Conservation (phyloP, 2,888 invertebrate genomes). For the Acrocyrtus sp. region DNA sequence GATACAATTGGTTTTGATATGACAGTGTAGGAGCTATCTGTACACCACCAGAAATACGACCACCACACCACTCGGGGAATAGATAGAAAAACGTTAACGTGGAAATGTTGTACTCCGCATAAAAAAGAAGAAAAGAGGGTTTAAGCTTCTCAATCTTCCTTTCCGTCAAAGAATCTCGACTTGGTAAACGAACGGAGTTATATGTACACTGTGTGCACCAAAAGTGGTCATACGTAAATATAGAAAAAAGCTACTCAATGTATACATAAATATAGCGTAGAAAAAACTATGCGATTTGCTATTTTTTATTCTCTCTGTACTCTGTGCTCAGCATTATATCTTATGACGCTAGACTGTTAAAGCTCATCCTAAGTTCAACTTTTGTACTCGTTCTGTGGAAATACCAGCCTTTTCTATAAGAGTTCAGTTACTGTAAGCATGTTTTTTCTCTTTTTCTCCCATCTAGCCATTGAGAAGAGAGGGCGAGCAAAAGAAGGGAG, state of each 20-base stretch:
- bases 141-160: slow-evolving; percentile 39
- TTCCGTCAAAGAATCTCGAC: slow-evolving; percentile 37
- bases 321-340: too few species aligned
- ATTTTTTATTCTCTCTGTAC: too few species aligned
- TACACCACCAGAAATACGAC: slow-evolving; percentile 6
- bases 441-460: not conserved
- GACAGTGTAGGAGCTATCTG: slow-evolving; percentile 40
- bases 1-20: slow-evolving; percentile 58
- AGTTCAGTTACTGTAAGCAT: too few species aligned
- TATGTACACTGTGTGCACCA: too few species aligned
- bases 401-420: too few species aligned
- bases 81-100: slow-evolving; percentile 29
- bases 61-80: slow-evolving; percentile 9
- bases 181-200: slow-evolving; percentile 13
- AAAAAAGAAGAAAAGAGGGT: slow-evolving; percentile 11
- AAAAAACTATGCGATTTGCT: too few species aligned
- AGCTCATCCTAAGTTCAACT: not conserved
- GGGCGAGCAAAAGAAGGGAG: too few species aligned
- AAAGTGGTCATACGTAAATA: too few species aligned
- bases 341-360: too few species aligned
- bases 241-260: too few species aligned
- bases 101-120: not conserved
- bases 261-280: too few species aligned
- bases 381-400: too few species aligned
- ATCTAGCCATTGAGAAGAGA: not conserved